Evolutionary conservation across 2,888 invertebrate genomes (phyloP).

Genomic region (Maniola hyperantus): DNA sequence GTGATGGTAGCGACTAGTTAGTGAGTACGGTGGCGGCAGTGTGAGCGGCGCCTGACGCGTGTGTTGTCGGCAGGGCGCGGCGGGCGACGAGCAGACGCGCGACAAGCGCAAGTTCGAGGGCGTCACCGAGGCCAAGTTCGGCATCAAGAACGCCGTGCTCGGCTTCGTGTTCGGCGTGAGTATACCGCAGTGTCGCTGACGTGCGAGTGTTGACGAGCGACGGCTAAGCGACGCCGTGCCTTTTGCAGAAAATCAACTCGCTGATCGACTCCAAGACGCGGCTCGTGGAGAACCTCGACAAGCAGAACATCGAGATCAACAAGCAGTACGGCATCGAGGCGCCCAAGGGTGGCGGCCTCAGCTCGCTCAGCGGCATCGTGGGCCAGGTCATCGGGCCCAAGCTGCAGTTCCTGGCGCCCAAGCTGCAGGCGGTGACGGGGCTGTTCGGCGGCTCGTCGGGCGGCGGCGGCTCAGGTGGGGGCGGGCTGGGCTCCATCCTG

Average conservation of each 20-base stretch:
- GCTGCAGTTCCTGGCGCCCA: conserved; percentile 86
- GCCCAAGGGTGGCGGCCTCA: conserved; percentile 84
- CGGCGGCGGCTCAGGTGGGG: conserved; percentile 81
- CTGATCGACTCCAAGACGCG: conserved; percentile 91
- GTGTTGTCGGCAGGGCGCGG: conserved; percentile 69
- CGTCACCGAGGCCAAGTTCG: conserved; percentile 84
- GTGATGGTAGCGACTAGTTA: neutral
- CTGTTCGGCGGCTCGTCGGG: conserved; percentile 81
- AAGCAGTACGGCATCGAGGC: conserved; percentile 87
- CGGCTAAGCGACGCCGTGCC: conserved; percentile 23
- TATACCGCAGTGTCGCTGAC: conserved; percentile 35
- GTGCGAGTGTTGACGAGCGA: neutral
- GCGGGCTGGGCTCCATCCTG: conserved; percentile 73
- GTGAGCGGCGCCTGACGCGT: conserved; percentile 36
- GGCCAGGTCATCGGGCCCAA: conserved; percentile 88
- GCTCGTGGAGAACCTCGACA: conserved; percentile 86
- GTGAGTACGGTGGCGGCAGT: conserved; percentile 32
- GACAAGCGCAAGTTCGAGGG: conserved; percentile 90
- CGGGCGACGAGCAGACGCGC: conserved; percentile 76
- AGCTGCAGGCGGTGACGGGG: conserved; percentile 82
- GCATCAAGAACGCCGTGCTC: conserved; percentile 90
- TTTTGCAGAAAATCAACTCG: conserved; percentile 90
- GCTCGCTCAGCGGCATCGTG: conserved; percentile 84
- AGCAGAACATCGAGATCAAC: conserved; percentile 89
- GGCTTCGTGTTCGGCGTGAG: conserved; percentile 93